Base-by-base conservation (phyloP, 2,113 vertebrate genomes). In the Numida meleagris region DNA sequence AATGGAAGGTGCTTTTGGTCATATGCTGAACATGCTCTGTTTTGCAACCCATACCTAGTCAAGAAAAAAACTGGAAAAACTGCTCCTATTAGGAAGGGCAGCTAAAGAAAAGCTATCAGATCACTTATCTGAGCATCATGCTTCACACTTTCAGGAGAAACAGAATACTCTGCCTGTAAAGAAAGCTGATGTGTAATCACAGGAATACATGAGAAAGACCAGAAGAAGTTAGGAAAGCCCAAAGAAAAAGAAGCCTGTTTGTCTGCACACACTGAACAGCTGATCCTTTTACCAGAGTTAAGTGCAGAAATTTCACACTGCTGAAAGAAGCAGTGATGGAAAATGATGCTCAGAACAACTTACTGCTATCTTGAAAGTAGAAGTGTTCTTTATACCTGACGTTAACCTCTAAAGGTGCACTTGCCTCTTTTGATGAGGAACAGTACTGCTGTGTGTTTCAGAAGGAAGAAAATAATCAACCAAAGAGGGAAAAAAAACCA, bases 401-500 rank as follows among this genome's bases (percentile, higher is more conserved):
- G 38, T n/a, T 43, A 51, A 67, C 19, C 27, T 83, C 50, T 46
- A 58, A 33, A 89, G 27, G 4, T 68, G 8, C 24, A 15, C 76
- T 16, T 72, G 7, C 5, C 5, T 17, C 50, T 58, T 78, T 9
- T 19, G 0, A 33, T 48, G 21, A 86, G n/a, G 5, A 73, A 61
- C 16, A 82, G 27, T 14, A 27, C 6, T 72, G 51, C 5, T 66
- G 25, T 5, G 6, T 66, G 55, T 34, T 86, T 72, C 20, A 65
- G 14, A 14, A 62, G 12, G 16, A 65, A 17, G 14, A 57, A 17
- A 67, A 81, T 80, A 82, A 79, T 43, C 31, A 85, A 57, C 4
- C 8, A 20, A 65, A 34, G 14, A 36, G 9, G 10, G 6, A 0
- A 42, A 45, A 73, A 34, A 23, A 7, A 1, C 0, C 2, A 14